Evolutionary conservation across 2,888 invertebrate genomes (phyloP), one percentile per base, ranked within the genome.

Genomic region (Hypsopygia costalis): DNA sequence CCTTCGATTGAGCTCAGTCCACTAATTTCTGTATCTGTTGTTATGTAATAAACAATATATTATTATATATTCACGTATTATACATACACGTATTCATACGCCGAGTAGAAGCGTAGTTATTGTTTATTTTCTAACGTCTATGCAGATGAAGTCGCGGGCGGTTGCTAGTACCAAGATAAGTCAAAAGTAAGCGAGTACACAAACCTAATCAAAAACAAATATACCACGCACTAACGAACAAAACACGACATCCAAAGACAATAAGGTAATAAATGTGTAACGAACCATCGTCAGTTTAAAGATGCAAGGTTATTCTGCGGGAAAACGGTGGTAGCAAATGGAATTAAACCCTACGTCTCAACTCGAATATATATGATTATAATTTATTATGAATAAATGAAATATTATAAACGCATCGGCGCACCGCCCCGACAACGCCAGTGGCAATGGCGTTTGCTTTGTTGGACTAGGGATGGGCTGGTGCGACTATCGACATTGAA

Each of bases 381-480:
- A 86, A 86, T 87, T 87, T 87, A 88, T 88, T 83, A 87, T 85
- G 88, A 88, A 88, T 87, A 87, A 88, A 88, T 88, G 87, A 85
- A 87, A 88, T 88, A 88, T 87, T 88, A 88, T 83, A 79, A 83
- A 87, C 87, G 88, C 87, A 85, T 86, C 88, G 87, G 80, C 81
- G 87, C 69, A 79, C 81, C 75, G 78, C 74, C 70, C 83, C 82
- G 85, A 79, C 86, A 81, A 71, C 79, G 88, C 86, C 87, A 83
- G 73, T 86, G 87, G 86, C 88, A 78, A 81, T 83, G 86, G 86
- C 83, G 82, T 87, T 83, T 86, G 87, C 87, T 81, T 81, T 85
- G 85, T 79, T 78, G 70, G 53, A 38, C 48, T 66, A 66, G 83
- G 50, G 78, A 51, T 62, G 81, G 55, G 59, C 41, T 1, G 3